A percentile compares a stretch with the other conserved stretches of the same genome.
phyloP scores from a whole-genome alignment of 2,113 vertebrate species.

The Heptranchias perlo region DNA sequence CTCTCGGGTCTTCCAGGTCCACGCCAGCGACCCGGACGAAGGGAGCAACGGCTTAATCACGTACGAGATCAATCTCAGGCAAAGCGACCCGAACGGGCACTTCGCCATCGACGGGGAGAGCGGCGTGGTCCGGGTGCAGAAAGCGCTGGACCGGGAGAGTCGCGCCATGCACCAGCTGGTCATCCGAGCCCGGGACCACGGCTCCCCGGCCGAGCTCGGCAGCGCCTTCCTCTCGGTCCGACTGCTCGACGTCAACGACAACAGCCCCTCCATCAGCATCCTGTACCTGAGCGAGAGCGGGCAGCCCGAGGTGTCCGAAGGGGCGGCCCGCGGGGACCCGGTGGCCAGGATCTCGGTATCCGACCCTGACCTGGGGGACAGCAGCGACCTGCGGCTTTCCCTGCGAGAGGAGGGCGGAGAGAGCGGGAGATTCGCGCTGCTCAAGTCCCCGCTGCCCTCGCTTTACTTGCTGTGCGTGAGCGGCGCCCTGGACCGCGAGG shows the following conservation, averaged over 20 bases:
- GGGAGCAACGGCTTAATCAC: constrained; percentile 67
- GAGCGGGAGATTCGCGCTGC: constrained; percentile 59
- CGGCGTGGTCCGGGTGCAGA: constrained; percentile 66
- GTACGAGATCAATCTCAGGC: constrained; percentile 67
- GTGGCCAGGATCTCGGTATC: constrained; percentile 79
- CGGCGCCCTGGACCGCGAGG: constrained; percentile 69
- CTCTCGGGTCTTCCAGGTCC: constrained; percentile 66
- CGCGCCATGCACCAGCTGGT: constrained; percentile 71
- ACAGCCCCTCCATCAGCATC: constrained; percentile 68
- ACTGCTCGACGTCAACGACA: constrained; percentile 83
- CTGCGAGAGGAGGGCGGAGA: constrained; percentile 50
- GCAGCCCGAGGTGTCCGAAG: constrained; percentile 66
- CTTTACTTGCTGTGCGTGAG: constrained; percentile 73
- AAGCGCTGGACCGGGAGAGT: constrained; percentile 71
- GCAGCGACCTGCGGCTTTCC: constrained; percentile 50
- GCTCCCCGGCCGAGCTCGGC: constrained; percentile 70
- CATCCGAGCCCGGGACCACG: constrained; percentile 70
- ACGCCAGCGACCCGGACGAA: constrained; percentile 72
- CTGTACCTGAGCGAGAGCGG: constrained; percentile 77
- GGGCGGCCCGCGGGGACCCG: constrained; percentile 65
- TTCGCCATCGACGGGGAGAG: constrained; percentile 70
- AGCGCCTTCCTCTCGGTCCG: constrained; percentile 67
- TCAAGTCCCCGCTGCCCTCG: constrained; percentile 44
- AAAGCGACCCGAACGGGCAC: constrained; percentile 50
- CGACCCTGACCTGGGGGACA: constrained; percentile 61